These are phyloP conservation scores for Takifugu bimaculatus DNA, from an alignment of 2,113 vertebrate genomes.

Conservation along the genomic window DNA sequence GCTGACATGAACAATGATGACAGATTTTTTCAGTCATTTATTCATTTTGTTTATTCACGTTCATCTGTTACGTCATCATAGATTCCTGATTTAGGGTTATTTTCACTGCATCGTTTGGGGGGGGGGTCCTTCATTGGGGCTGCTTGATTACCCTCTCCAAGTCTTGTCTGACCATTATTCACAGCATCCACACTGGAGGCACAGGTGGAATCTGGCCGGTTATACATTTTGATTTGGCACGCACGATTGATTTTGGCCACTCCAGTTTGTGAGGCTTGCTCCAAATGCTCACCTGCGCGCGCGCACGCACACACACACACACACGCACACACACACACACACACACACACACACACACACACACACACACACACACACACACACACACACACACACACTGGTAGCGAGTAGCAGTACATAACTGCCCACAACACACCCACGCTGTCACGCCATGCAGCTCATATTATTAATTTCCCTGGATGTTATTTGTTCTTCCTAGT, in stretches of 20 bases:
- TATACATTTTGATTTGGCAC: constrained; percentile 17
- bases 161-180: constrained; percentile 10
- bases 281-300: neutral
- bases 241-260: constrained; percentile 14
- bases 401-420: neutral
- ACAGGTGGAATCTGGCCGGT: constrained; percentile 25
- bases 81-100: neutral
- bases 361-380: no score
- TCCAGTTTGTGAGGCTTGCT: constrained; percentile 6
- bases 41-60: constrained; percentile 3
- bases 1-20: constrained; percentile 10
- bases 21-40: constrained; percentile 24
- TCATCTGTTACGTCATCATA: no score
- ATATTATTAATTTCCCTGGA: no score
- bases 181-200: constrained; percentile 7
- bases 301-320: no score
- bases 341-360: no score
- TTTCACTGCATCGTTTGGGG: neutral
- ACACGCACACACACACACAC: no score
- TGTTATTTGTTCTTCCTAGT: neutral
- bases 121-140: no score
- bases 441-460: constrained; percentile 9
- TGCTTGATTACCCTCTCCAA: constrained; percentile 11
- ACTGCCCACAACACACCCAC: neutral
- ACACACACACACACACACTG: neutral